These are phyloP conservation scores for Campoplex capitator DNA, from an alignment of 2,888 invertebrate genomes.

Conservation along the genomic window DNA sequence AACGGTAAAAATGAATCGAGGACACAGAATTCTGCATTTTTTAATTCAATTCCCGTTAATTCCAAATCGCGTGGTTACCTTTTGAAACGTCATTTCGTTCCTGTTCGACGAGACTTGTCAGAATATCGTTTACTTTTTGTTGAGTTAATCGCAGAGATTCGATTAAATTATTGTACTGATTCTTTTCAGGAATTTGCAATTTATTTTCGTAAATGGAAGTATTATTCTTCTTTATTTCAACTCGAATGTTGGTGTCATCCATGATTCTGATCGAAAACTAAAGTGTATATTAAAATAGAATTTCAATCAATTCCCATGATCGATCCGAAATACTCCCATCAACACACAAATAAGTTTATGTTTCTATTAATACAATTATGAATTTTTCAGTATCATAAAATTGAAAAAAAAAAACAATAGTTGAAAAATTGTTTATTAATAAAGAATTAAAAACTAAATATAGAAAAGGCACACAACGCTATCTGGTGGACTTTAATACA, in stretches of 20 bases:
- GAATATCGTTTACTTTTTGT: constrained; percentile 76
- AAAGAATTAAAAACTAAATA: not conserved
- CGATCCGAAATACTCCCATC: not conserved
- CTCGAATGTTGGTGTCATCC: constrained; percentile 50
- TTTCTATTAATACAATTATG: not conserved
- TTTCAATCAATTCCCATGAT: not conserved
- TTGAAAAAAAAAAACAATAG: not conserved
- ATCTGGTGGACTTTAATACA: not conserved
- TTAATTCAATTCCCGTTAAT: constrained; percentile 35
- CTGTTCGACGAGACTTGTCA: constrained; percentile 77
- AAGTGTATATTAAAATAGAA: not conserved
- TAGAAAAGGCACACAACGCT: not conserved
- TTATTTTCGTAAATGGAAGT: constrained; percentile 59
- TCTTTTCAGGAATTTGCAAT: constrained; percentile 23
- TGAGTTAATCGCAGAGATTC: constrained; percentile 75
- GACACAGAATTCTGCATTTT: constrained; percentile 26
- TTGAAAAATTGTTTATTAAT: not conserved
- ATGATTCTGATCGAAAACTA: constrained; percentile 35
- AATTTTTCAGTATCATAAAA: not conserved
- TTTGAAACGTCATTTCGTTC: constrained; percentile 39
- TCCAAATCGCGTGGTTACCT: constrained; percentile 58
- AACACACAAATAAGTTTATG: not conserved
- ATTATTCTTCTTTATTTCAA: constrained; percentile 57
- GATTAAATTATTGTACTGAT: constrained; percentile 72
- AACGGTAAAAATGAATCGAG: constrained; percentile 38